These are phyloP conservation scores for Lingula anatina DNA, from an alignment of 2,888 invertebrate species.

Conservation along the genomic window DNA sequence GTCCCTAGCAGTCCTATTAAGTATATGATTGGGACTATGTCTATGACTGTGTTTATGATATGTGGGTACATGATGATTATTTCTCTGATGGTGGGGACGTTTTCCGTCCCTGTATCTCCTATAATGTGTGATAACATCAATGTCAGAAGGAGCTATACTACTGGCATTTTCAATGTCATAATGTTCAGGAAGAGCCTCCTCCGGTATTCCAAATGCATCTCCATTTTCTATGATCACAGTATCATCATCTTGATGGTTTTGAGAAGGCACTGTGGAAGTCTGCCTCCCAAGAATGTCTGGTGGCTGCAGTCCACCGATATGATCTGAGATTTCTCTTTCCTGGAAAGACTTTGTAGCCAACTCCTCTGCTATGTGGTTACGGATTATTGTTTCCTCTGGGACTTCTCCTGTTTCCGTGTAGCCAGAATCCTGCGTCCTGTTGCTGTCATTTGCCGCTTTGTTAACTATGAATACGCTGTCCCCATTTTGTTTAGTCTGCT, in stretches of 20 bases:
- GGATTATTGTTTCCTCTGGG: slow-evolving; percentile 44
- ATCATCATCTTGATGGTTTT: slow-evolving; percentile 32
- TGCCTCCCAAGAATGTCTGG: slow-evolving; percentile 74
- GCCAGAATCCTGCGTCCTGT: slow-evolving; percentile 34
- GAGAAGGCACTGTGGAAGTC: slow-evolving; percentile 12
- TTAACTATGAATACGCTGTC: slow-evolving; percentile 11
- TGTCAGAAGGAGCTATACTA: slow-evolving; percentile 95
- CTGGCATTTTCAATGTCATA: slow-evolving; percentile 96
- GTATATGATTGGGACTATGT: neutral
- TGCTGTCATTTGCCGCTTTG: slow-evolving; percentile 13
- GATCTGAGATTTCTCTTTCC: slow-evolving; percentile 72
- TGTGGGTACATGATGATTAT: slow-evolving; percentile 61
- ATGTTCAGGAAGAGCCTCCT: slow-evolving; percentile 41
- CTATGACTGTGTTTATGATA: slow-evolving; percentile 62
- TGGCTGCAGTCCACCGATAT: slow-evolving; percentile 63
- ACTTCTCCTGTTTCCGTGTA: slow-evolving; percentile 23
- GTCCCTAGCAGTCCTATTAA: neutral
- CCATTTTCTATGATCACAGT: slow-evolving; percentile 42
- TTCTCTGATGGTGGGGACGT: slow-evolving; percentile 67
- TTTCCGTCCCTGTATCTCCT: slow-evolving; percentile 82
- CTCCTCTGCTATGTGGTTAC: slow-evolving; percentile 78
- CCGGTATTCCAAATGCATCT: slow-evolving; percentile 27
- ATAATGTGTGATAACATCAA: slow-evolving; percentile 94
- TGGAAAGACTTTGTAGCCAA: slow-evolving; percentile 76
- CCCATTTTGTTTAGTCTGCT: slow-evolving; percentile 40